Base-by-base conservation (phyloP, 2,888 invertebrate genomes). In the Andrena bicolor region DNA sequence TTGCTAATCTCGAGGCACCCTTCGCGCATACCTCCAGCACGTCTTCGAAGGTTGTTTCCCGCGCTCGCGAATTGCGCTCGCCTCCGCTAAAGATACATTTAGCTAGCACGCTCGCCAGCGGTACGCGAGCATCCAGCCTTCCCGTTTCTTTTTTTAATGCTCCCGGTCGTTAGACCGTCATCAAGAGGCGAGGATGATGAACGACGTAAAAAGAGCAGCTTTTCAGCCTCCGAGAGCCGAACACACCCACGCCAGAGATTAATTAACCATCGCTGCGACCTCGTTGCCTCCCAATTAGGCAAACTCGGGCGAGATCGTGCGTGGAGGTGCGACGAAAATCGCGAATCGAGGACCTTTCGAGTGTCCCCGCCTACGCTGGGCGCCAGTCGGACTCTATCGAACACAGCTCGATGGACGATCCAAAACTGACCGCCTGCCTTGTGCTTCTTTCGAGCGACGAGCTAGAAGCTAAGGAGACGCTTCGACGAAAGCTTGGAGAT, bases 271-370 rank as follows among this genome's bases (percentile, higher is more conserved):
- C 63, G 26, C 16, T 32, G 49, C 23, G 74, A 72, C 84, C 80
- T 84, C 75, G 77, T 75, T 70, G 56, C 71, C 51, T 48, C 83
- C 72, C 63, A 84, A 84, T 84, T 81, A 77, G 76, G 71, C 53
- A 49, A 68, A 82, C 63, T 63, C 35, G 78, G 35, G 70, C 70
- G 70, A 73, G 73, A 51, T 26, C 58, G 48, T 63, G 51, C 26
- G 28, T 10, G 30, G 13, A 16, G 23, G 48, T n/a, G 53, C 16
- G 8, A 16, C 20, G 72, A 58, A 56, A 63, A 71, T 71, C 32
- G 71, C 64, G 20, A 70, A 76, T 83, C 76, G 51, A 48, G 13
- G 2, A 64, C 65, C 58, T 53, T 60, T 35, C 28, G 41, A 53
- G 58, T 51, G n/a, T 16, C 6, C 30, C 61, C 10, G 20, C 26